These are phyloP conservation scores for Tachyglossus aculeatus DNA, from an alignment of 2,797 vertebrate species.

Conservation along the genomic window DNA sequence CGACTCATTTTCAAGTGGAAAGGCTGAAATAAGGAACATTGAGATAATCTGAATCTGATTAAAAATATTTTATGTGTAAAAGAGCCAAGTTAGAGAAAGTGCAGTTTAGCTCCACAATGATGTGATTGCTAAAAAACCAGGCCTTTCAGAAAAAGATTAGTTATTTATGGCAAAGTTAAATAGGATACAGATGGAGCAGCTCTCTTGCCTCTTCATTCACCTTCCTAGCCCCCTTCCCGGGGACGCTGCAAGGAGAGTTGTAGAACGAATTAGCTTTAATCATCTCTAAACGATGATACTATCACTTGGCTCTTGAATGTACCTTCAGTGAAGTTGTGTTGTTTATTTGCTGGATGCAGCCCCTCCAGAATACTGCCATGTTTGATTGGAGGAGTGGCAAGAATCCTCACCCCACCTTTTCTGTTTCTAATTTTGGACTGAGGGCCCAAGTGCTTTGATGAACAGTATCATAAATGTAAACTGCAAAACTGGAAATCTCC, in stretches of 20 bases:
- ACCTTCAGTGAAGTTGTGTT: not conserved
- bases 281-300: no score
- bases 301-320: constrained; percentile 26
- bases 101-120: not conserved
- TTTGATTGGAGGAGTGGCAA: not conserved
- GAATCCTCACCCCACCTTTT: not conserved
- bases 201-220: not conserved
- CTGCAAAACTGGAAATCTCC: not conserved
- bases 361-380: not conserved
- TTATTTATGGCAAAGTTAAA: constrained; percentile 10
- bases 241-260: no score
- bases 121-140: not conserved
- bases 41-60: constrained; percentile 2
- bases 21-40: constrained; percentile 9
- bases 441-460: not conserved
- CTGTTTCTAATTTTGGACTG: not conserved
- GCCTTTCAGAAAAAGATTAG: not conserved
- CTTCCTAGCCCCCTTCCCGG: no score
- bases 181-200: constrained; percentile 23
- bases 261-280: no score
- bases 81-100: constrained; percentile 14
- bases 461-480: not conserved
- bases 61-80: constrained; percentile 35
- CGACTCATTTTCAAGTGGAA: constrained; percentile 2
- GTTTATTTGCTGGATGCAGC: not conserved